Evolutionary conservation across 2,113 vertebrate genomes (phyloP).

Genomic region (Charadrius vociferus): DNA sequence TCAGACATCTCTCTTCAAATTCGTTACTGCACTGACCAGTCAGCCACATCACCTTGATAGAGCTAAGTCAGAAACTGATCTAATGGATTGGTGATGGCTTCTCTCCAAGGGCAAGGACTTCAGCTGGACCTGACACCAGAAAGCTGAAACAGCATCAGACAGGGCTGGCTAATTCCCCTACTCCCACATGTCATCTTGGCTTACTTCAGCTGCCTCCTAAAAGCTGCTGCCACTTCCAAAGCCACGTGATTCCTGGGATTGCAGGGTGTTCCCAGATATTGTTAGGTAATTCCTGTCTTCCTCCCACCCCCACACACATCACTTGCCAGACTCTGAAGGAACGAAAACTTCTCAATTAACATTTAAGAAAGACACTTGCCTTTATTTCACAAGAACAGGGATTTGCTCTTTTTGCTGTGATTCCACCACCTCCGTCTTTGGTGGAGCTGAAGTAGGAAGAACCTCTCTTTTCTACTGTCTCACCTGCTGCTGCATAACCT

Average conservation of each 20-base stretch:
- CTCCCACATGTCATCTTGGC: neutral
- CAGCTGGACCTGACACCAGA: neutral
- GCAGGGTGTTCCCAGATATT: slow-evolving; percentile 21
- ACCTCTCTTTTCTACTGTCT: neutral
- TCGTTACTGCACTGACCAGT: neutral
- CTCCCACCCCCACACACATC: neutral
- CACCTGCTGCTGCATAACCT: neutral
- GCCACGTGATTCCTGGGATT: neutral
- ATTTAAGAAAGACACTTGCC: neutral
- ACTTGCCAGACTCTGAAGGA: slow-evolving; percentile 15
- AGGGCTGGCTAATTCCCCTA: neutral
- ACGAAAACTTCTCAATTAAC: slow-evolving; percentile 36
- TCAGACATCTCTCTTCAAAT: neutral
- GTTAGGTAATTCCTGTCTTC: slow-evolving; percentile 15
- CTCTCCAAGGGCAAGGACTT: neutral
- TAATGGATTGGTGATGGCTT: neutral
- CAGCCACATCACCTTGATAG: neutral
- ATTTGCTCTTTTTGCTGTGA: slow-evolving; percentile 8
- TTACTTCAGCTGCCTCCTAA: neutral
- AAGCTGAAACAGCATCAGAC: neutral
- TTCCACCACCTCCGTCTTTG: neutral
- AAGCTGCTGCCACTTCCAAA: neutral
- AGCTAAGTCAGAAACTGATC: neutral
- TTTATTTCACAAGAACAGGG: neutral
- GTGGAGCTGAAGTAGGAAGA: neutral